A percentile compares a stretch with the other conserved stretches of the same genome.
Evolutionary conservation across 2,797 vertebrate species (phyloP).

Genomic region (Bradypodion ventrale): DNA sequence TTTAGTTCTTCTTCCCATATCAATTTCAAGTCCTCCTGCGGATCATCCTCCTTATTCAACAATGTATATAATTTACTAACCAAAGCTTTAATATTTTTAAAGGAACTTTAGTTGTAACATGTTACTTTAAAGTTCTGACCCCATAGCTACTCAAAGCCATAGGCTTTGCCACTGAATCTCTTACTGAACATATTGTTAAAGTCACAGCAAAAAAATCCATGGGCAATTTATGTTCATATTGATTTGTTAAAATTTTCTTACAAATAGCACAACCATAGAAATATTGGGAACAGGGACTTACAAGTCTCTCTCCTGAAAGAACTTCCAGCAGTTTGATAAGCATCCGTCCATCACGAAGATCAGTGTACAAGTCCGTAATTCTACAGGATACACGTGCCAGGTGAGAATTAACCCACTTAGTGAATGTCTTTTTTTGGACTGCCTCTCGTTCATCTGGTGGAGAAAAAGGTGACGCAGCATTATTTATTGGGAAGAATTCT

Average conservation of each 20-base stretch:
- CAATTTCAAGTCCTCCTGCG: no score
- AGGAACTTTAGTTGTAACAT: not conserved
- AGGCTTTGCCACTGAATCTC: not conserved
- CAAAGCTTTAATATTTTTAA: no score
- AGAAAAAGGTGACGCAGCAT: slow-evolving; percentile 9
- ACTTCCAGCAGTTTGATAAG: slow-evolving; percentile 96
- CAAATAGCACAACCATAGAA: not conserved
- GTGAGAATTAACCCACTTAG: slow-evolving; percentile 90
- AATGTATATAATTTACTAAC: no score
- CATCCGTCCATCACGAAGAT: slow-evolving; percentile 92
- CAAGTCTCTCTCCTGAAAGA: slow-evolving; percentile 91
- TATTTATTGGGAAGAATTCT: not conserved
- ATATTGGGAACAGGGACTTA: slow-evolving; percentile 65
- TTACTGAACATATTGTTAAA: not conserved
- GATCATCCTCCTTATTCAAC: no score
- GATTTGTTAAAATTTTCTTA: not conserved
- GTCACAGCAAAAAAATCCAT: not conserved
- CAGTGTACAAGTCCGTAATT: slow-evolving; percentile 87
- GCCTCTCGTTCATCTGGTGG: slow-evolving; percentile 87
- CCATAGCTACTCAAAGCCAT: not conserved
- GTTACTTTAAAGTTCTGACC: not conserved
- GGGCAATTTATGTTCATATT: no score
- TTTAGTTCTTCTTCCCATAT: no score
- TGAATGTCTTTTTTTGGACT: slow-evolving; percentile 91
- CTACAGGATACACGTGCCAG: slow-evolving; percentile 86